Percentiles rank a stretch among this genome's conserved stretches.
phyloP scores from a whole-genome alignment of 2,797 vertebrate species.

The Poeciliopsis paucimaculata region DNA sequence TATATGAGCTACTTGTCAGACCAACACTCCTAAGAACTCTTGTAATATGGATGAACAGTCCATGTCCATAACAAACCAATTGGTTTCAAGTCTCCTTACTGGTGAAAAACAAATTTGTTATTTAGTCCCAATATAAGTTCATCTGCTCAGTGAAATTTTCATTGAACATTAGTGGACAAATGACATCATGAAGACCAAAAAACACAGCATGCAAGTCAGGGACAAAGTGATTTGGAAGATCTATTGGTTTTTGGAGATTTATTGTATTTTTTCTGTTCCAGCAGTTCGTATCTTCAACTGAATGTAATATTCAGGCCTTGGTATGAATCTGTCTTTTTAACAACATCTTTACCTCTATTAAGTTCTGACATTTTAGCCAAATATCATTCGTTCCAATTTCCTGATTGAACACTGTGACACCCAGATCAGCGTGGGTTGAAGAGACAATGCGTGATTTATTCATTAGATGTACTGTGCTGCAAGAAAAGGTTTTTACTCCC shows the following conservation, averaged over 20 bases:
- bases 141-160: neutral
- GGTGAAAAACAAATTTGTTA: neutral
- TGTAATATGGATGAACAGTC: too few relatives aligned
- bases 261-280: conserved; percentile 19
- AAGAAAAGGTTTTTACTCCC: neutral
- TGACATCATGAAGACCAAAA: too few relatives aligned
- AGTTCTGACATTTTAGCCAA: conserved; percentile 69
- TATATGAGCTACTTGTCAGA: too few relatives aligned
- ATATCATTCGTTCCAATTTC: conserved; percentile 54
- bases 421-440: conserved; percentile 59
- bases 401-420: conserved; percentile 45
- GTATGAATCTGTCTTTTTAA: conserved; percentile 32
- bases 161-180: too few relatives aligned
- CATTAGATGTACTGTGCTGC: conserved; percentile 9
- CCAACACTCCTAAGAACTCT: too few relatives aligned
- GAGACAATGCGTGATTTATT: conserved; percentile 44
- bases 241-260: conserved; percentile 15
- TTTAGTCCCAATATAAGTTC: neutral
- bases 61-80: neutral
- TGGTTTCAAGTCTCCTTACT: neutral
- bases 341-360: conserved; percentile 56
- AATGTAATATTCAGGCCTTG: conserved; percentile 55
- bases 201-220: too few relatives aligned
- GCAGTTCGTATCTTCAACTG: neutral
- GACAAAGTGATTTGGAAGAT: conserved; percentile 25